Conservation (phyloP, 2,113 vertebrate species). For the Pelmatolapia mariae region DNA sequence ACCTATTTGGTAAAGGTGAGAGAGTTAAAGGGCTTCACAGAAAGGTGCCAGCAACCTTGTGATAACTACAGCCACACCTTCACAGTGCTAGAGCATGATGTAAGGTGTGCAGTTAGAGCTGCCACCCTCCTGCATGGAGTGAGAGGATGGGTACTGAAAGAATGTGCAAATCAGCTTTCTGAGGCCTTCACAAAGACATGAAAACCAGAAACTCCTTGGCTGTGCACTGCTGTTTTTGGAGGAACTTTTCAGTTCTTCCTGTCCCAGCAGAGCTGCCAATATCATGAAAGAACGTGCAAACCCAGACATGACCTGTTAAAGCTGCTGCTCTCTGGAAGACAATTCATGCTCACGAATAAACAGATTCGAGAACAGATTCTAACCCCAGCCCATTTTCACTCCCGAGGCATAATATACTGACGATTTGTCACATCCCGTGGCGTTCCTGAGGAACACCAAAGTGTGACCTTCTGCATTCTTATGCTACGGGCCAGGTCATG, state of each 20-base stretch:
- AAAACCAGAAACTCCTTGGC: not conserved
- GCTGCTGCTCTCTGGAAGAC: not conserved
- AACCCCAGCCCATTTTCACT: not conserved
- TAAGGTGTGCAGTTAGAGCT: not conserved
- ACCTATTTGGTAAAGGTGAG: not conserved
- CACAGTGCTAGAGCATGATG: not conserved
- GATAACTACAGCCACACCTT: not conserved
- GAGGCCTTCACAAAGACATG: not conserved
- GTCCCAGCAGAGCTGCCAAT: not conserved
- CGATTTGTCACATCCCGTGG: not conserved
- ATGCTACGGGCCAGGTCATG: not conserved
- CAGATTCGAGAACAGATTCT: not conserved
- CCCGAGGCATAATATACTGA: not conserved
- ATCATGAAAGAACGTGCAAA: not conserved
- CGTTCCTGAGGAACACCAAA: not conserved
- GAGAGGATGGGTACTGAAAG: not conserved
- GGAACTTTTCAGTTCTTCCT: not conserved
- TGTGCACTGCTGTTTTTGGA: not conserved
- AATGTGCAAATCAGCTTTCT: not conserved
- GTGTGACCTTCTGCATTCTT: not conserved
- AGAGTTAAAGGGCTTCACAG: not conserved
- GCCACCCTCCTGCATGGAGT: not conserved
- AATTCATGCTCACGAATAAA: not conserved
- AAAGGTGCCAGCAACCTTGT: not conserved
- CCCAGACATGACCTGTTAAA: fast-evolving